These are phyloP conservation scores for Allophyes oxyacanthae DNA, from an alignment of 2,888 invertebrate genomes.

Conservation along the genomic window DNA sequence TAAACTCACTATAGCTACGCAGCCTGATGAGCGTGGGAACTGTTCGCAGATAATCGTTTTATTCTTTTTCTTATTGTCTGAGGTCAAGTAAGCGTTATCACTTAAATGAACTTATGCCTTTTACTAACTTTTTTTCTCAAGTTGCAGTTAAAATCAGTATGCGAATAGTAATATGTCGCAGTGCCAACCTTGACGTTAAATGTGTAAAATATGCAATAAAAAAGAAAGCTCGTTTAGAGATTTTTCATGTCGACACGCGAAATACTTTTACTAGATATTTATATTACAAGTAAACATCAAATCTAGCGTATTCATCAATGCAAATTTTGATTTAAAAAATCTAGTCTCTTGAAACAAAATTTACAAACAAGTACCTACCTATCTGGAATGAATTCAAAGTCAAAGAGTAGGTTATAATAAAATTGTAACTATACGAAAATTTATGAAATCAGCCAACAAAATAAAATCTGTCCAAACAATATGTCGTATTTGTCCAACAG, in stretches of 20 bases:
- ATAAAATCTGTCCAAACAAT: no score
- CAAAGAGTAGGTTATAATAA: no score
- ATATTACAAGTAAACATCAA: slow-evolving; percentile 28
- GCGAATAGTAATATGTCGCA: slow-evolving; percentile 12
- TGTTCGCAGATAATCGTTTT: slow-evolving; percentile 20
- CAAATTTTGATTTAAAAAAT: no score
- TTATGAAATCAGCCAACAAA: no score
- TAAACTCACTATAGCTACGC: slow-evolving; percentile 35
- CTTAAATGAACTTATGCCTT: slow-evolving; percentile 8
- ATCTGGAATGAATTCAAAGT: no score
- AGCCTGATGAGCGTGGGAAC: slow-evolving; percentile 54
- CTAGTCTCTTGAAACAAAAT: no score
- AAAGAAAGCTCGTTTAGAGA: slow-evolving; percentile 28
- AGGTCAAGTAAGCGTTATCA: slow-evolving; percentile 45
- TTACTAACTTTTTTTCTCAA: slow-evolving; percentile 25
- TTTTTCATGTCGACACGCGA: slow-evolving; percentile 35
- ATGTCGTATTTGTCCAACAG: no score
- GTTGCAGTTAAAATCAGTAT: slow-evolving; percentile 14
- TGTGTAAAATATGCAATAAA: slow-evolving; percentile 21
- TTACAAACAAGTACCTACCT: no score
- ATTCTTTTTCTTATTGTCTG: slow-evolving; percentile 24
- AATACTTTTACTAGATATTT: slow-evolving; percentile 11
- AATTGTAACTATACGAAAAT: no score
- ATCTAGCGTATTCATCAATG: not conserved
- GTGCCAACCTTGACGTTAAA: slow-evolving; percentile 41